These are phyloP conservation scores for Phasianus colchicus DNA, from an alignment of 2,113 vertebrate genomes.

Conservation along the genomic window DNA sequence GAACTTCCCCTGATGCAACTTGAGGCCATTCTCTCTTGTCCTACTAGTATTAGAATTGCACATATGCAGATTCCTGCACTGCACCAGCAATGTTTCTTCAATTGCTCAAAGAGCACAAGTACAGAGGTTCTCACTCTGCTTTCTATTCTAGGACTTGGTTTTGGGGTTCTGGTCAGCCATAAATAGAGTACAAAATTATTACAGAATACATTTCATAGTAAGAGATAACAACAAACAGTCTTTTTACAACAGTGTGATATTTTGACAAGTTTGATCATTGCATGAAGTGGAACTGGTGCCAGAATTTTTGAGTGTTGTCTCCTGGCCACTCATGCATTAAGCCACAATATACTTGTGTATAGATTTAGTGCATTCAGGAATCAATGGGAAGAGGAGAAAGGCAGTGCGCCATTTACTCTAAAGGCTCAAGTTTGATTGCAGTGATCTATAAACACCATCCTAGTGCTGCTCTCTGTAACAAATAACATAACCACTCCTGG, in stretches of 20 bases:
- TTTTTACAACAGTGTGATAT: background rate
- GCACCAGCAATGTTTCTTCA: background rate
- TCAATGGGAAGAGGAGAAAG: background rate
- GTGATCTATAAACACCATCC: background rate
- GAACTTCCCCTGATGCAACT: too few species aligned
- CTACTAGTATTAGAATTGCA: too few species aligned
- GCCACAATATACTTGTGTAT: background rate
- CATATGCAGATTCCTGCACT: background rate
- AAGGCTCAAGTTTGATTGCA: background rate
- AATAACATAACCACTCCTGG: background rate
- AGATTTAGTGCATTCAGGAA: background rate
- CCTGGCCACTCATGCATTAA: conserved; percentile 7
- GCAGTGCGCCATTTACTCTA: background rate
- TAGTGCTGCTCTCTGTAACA: background rate
- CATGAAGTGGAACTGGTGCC: background rate
- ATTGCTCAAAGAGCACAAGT: background rate
- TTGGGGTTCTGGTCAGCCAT: background rate
- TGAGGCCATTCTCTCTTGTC: too few species aligned
- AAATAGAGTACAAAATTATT: background rate
- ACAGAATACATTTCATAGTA: background rate
- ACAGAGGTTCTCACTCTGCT: background rate
- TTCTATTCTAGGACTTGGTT: background rate
- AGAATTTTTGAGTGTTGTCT: conserved; percentile 1
- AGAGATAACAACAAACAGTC: accelerated
- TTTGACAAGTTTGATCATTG: background rate